Percentiles rank a stretch among this genome's conserved stretches.
Conservation (phyloP, 1,140 invertebrate genomes). For the Lutraria rhynchaena region DNA sequence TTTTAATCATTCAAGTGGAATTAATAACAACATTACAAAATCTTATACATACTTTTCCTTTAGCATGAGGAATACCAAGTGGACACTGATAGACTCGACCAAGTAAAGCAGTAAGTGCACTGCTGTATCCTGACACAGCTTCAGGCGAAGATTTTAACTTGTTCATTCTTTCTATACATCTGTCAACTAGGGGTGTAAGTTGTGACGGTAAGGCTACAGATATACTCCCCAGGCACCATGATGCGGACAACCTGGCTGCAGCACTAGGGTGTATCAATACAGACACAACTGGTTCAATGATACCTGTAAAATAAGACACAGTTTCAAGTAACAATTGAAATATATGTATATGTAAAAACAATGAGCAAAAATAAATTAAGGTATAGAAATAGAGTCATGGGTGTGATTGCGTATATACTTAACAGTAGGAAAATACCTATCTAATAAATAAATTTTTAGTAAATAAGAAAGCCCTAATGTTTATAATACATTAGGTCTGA, state of each 20-base stretch:
- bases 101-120: slow-evolving; percentile 94
- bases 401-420: too few relatives aligned
- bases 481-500: too few relatives aligned
- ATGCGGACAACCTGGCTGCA: slow-evolving; percentile 94
- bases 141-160: slow-evolving; percentile 94
- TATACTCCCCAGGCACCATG: slow-evolving; percentile 96
- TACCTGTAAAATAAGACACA: slow-evolving; percentile 69
- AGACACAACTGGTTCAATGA: slow-evolving; percentile 88
- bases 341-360: too few relatives aligned
- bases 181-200: slow-evolving; percentile 95
- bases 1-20: too few relatives aligned
- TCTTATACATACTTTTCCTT: slow-evolving; percentile 89
- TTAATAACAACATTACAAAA: too few relatives aligned
- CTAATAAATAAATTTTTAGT: too few relatives aligned
- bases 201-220: slow-evolving; percentile 96
- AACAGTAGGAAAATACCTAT: too few relatives aligned
- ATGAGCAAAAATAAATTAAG: too few relatives aligned
- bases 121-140: slow-evolving; percentile 96
- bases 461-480: too few relatives aligned
- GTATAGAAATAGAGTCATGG: too few relatives aligned
- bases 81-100: slow-evolving; percentile 95
- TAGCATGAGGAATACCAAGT: slow-evolving; percentile 96
- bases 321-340: too few relatives aligned
- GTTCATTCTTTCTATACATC: slow-evolving; percentile 81
- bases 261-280: slow-evolving; percentile 96